Base-by-base conservation (phyloP, 2,113 vertebrate species). In the Sturnira hondurensis region DNA sequence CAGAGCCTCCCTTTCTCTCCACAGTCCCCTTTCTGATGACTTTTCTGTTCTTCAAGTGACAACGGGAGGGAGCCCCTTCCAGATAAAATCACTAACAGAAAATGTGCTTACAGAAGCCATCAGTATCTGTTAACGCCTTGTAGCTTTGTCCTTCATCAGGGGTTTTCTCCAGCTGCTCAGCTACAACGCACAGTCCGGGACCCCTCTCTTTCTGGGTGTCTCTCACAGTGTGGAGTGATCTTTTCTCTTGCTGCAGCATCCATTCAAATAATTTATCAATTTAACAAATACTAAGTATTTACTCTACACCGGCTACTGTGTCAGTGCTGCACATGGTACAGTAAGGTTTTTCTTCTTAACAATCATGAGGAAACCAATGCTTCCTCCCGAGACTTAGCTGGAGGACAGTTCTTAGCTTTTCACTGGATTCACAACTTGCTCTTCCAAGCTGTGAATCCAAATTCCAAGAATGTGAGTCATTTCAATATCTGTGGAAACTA, bases 41-140 rank as follows among this genome's bases (percentile, higher is more conserved):
- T 77, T 93, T 83, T 96, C 58, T 47, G 7, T 81, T 82, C 87
- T 96, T 96, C 80, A 93, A 0, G 89, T 93, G 93, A 52, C 38
- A 92, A 17, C 38, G 52, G 50, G 50, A 95, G 90, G 47, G 76
- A 85, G 12, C 58, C 67, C 78, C 68, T 58, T 33, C 41, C 76
- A 71, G 70, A 71, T 92, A 84, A 93, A 94, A 90, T 96, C 74
- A 80, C 65, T 71, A 70, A 85, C 56, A 77, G 85, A 85, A 86
- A 87, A 70, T 58, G 31, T 85, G 12, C 71, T 88, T 83, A 52
- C 10, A 38, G 61, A 67, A 90, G 70, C 92, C 93, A 82, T 73
- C 52, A 24, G 2, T 81, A 43, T 52, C 87, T 24, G 3, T 63
- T 86, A 94, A 74, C 56, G 24, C 31, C 4, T 92, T 73, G 14